Evolutionary conservation across 2,113 vertebrate genomes (phyloP), one percentile per base, ranked within the genome.

Genomic region (Hiodon alosoides): DNA sequence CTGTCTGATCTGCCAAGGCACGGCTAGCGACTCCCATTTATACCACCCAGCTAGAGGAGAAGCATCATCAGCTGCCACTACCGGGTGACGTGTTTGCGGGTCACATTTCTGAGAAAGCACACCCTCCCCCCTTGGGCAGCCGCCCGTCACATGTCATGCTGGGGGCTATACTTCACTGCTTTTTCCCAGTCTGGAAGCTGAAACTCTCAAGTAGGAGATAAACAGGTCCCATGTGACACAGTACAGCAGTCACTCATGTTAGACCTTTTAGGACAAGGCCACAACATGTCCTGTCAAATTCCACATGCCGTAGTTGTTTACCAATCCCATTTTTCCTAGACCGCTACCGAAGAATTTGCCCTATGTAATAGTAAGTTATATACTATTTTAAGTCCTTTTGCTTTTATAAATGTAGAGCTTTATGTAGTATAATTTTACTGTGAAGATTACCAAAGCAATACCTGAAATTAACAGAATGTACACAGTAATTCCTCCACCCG

Each of bases 101-200:
- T 81, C 81, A 76, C 79, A 86, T 87, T 91, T 91, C 85, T 83
- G 74, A 88, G 80, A 90, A 72, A 89, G 69, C 60, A 60, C 0
- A 31, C 69, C 85, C 78, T 53, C 81, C 85, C 83, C 54, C 81
- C 83, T 54, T 55, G 81, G 70, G 53, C 80, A 78, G 78, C 10
- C 50, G 76, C 2, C 9, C 75, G 85, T 86, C 85, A 86, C 86
- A 83, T 87, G 87, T 78, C 79, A 79, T 31, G 31, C 31, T 31
- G 31, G 31, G 31, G 31, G 31, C 31, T 31, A 31, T 31, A 31
- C 31, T 31, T 31, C 79, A 75, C 78, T 76, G 65, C 79, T 78
- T 71, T 54, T 50, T 80, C 17, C 65, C 75, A 64, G 52, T 47
- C 70, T 46, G 8, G 57, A 69, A 73, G 73, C 71, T 77, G 78